Conservation (phyloP, 1,140 invertebrate species). For the Panagrolaimus sp. region DNA sequence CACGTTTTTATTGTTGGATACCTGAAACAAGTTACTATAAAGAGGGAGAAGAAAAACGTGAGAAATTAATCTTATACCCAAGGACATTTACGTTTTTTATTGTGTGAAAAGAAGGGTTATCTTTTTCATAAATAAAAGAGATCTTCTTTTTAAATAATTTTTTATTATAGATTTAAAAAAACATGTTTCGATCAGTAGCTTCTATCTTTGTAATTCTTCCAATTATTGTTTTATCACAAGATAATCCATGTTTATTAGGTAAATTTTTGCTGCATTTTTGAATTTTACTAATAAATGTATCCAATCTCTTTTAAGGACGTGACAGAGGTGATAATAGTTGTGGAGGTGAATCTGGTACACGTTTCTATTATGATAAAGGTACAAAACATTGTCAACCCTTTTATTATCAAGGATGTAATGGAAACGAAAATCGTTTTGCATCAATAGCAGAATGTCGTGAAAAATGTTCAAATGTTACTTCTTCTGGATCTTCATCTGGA, state of each 20-base stretch:
- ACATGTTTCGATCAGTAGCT: too few species aligned
- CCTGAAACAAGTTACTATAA: conserved; percentile 8
- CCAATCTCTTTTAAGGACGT: not conserved
- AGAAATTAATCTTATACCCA: too few species aligned
- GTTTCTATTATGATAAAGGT: conserved; percentile 47
- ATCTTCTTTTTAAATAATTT: too few species aligned
- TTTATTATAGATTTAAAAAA: too few species aligned
- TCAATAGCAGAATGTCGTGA: conserved; percentile 29
- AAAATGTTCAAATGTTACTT: conserved; percentile 26
- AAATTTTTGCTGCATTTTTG: too few species aligned
- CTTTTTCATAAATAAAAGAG: too few species aligned
- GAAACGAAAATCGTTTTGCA: conserved; percentile 46
- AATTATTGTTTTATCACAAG: too few species aligned
- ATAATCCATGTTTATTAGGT: too few species aligned
- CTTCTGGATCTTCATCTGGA: conserved; percentile 10
- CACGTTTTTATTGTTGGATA: not conserved
- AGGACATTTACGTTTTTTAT: too few species aligned
- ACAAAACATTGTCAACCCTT: conserved; percentile 52
- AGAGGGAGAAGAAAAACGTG: not conserved
- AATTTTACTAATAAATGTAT: too few species aligned
- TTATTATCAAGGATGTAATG: conserved; percentile 37
- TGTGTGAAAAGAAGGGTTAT: too few species aligned
- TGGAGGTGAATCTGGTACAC: conserved; percentile 23
- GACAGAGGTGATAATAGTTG: conserved; percentile 38
- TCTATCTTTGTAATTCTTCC: too few species aligned